Percentiles rank a stretch among this genome's conserved stretches.
Conservation (phyloP, 2,888 invertebrate species). For the Pterostichus niger region DNA sequence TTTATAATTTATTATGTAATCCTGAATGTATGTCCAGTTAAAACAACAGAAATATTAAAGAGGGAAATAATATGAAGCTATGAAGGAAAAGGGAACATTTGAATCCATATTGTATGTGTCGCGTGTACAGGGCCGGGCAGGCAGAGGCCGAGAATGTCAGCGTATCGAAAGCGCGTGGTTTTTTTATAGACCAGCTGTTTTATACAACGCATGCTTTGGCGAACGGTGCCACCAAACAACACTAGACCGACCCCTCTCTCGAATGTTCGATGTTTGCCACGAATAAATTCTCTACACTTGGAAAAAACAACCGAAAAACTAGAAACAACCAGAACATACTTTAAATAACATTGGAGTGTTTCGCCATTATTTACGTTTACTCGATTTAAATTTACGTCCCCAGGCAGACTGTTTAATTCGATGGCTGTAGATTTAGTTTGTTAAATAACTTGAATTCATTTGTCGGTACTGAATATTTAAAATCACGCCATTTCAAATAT, state of each 20-base stretch:
- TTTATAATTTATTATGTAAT: too few relatives aligned
- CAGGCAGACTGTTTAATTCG: constrained; percentile 36
- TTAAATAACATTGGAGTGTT: constrained; percentile 51
- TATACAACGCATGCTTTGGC: constrained; percentile 30
- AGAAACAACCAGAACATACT: constrained; percentile 40
- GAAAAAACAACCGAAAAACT: constrained; percentile 48
- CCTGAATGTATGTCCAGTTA: too few relatives aligned
- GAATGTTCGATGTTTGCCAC: constrained; percentile 29
- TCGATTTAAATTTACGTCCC: constrained; percentile 52
- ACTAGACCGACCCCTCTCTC: constrained; percentile 33
- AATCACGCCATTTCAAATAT: not conserved
- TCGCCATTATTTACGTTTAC: constrained; percentile 52
- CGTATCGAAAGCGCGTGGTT: constrained; percentile 30
- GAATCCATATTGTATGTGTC: constrained; percentile 2
- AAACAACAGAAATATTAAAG: too few relatives aligned
- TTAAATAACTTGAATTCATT: constrained; percentile 50
- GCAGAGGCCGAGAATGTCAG: not conserved
- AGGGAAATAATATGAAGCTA: too few relatives aligned
- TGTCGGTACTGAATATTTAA: constrained; percentile 3
- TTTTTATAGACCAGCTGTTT: constrained; percentile 48
- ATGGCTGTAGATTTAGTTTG: constrained; percentile 25
- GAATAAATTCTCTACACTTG: constrained; percentile 46
- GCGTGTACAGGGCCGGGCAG: not conserved
- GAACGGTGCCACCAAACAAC: constrained; percentile 7
- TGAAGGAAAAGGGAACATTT: constrained; percentile 2